Conservation (phyloP, 2,888 invertebrate species). For the Urechis unicinctus region DNA sequence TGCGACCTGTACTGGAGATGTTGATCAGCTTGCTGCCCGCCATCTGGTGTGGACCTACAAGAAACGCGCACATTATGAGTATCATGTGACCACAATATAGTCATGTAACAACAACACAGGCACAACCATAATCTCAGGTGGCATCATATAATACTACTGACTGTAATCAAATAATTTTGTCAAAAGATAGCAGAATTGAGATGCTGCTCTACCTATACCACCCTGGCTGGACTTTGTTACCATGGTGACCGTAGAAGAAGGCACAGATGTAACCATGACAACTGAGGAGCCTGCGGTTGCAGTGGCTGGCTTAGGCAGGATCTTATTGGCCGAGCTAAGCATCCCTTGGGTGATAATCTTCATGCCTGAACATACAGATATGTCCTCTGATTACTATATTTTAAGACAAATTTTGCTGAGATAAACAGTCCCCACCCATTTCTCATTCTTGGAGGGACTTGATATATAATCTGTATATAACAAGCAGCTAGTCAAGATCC, state of each 20-base stretch:
- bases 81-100: not conserved
- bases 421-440: too few relatives aligned
- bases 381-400: not conserved
- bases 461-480: too few relatives aligned
- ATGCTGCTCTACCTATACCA: not conserved
- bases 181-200: too few relatives aligned
- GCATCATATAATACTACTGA: too few relatives aligned
- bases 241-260: constrained; percentile 10
- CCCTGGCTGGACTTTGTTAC: constrained; percentile 4
- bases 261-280: constrained; percentile 30
- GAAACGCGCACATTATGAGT: not conserved
- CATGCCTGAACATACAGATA: constrained; percentile 34
- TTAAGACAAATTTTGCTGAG: not conserved
- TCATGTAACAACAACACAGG: too few relatives aligned
- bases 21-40: constrained; percentile 28
- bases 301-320: constrained; percentile 36
- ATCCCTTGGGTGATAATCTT: constrained; percentile 41
- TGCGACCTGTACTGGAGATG: constrained; percentile 39
- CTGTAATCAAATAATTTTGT: too few relatives aligned
- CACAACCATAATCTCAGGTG: too few relatives aligned
- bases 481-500: too few relatives aligned
- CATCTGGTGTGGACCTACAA: not conserved
- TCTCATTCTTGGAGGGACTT: too few relatives aligned
- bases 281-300: constrained; percentile 23
- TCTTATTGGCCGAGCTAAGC: constrained; percentile 32